Base-by-base conservation (phyloP, 2,797 vertebrate genomes). In the Xenops minutus region DNA sequence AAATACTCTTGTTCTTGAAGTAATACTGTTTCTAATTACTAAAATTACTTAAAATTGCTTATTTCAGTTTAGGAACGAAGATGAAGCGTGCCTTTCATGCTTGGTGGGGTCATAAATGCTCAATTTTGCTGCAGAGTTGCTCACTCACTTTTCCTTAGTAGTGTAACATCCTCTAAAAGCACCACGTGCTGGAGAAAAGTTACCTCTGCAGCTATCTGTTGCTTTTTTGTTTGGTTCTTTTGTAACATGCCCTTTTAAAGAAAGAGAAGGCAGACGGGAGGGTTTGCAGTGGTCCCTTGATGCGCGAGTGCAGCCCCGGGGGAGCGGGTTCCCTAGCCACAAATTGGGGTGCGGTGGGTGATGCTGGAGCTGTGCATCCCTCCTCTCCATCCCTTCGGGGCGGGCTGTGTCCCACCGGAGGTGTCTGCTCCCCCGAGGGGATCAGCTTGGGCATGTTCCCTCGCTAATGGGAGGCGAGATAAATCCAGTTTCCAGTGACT, bases 271-370 rank as follows among this genome's bases (percentile, higher is more conserved):
- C 1, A 10, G 9, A 23, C 0, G 6, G 1, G 24, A 8, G 12
- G 37, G 12, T 6, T 36, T 32, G 24, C 44, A 5, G 43, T 12
- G 56, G 22, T 17, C 34, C 13, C 0, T 14, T 30, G 67, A 5
- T 39, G 59, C 2, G 3, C 59, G 27, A 36, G 20, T 0, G 7
- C 41, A 14, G 55, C 21, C 5, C 23, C 0, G 41, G 5, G 39
- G 10, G 0, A 16, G 37, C 1, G 6, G 15, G 41, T 44, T 17
- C 12, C 12, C 5, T 0, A 2, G 15, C 23, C 0, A 0, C 34
- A 3, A 55, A 22, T 0, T 1, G 5, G 62, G 56, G 18, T 12
- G 49, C 12, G 14, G 2, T 0, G 2, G 46, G 79, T 1, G 12
- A 2, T 73, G 69, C 0, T 0, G 30, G 74, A 75, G 62, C 55